These are phyloP conservation scores for Drosophila cracens DNA, from an alignment of 2,888 invertebrate species.

Conservation along the genomic window DNA sequence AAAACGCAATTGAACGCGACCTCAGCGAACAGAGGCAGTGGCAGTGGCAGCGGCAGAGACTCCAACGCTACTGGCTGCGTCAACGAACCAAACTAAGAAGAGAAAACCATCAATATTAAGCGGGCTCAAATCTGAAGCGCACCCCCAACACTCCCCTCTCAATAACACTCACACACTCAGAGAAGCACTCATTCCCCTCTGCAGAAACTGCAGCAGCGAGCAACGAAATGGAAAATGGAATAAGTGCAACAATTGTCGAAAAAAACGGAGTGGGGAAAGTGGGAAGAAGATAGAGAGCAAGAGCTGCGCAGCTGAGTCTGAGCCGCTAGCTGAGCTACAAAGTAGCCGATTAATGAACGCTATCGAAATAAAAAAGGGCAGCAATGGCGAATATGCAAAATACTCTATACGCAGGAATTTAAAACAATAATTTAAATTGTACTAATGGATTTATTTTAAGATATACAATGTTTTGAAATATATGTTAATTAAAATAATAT, in stretches of 20 bases:
- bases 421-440: neutral
- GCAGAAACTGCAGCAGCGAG: constrained; percentile 36
- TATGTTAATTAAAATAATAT: neutral
- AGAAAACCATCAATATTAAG: constrained; percentile 63
- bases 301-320: constrained; percentile 24
- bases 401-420: constrained; percentile 18
- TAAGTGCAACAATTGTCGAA: constrained; percentile 66
- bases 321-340: constrained; percentile 49
- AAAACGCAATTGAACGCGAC: constrained; percentile 69
- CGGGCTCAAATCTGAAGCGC: constrained; percentile 69
- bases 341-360: constrained; percentile 49
- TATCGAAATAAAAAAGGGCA: constrained; percentile 11
- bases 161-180: constrained; percentile 1
- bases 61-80: constrained; percentile 29
- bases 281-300: constrained; percentile 7
- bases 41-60: constrained; percentile 19
- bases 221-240: constrained; percentile 65
- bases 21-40: constrained; percentile 38
- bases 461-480: neutral
- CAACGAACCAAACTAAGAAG: constrained; percentile 43
- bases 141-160: constrained; percentile 34
- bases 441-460: neutral
- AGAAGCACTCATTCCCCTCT: constrained; percentile 39
- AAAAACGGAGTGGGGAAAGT: constrained; percentile 28
- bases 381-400: constrained; percentile 4